Evolutionary conservation across 2,113 vertebrate species (phyloP).

Genomic region (Lophius piscatorius): DNA sequence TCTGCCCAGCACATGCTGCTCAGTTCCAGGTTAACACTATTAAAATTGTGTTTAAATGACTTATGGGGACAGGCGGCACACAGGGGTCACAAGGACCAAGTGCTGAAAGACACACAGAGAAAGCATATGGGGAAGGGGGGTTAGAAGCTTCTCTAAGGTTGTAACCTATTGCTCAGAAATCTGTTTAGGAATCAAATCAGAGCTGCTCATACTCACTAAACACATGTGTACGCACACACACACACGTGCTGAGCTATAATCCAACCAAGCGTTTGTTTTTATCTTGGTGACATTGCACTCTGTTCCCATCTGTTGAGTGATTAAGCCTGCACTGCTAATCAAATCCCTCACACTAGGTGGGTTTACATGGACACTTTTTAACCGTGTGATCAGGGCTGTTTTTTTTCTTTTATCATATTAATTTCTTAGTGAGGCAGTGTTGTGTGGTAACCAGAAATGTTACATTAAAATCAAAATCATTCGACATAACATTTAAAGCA

Average conservation of each 20-base stretch:
- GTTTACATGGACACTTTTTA: constrained; percentile 16
- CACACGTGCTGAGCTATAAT: constrained; percentile 27
- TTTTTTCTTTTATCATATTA: no score
- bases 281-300: constrained; percentile 57
- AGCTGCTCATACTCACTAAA: constrained; percentile 22
- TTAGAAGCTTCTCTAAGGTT: neutral
- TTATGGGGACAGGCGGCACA: constrained; percentile 63
- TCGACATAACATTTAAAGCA: no score
- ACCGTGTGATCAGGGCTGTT: no score
- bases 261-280: constrained; percentile 61
- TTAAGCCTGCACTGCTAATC: constrained; percentile 68
- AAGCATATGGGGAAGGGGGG: neutral
- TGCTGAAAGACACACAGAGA: constrained; percentile 31
- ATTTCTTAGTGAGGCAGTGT: no score
- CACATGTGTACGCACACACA: constrained; percentile 6
- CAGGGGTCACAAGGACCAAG: constrained; percentile 45
- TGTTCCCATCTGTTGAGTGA: constrained; percentile 66
- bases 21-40: constrained; percentile 64
- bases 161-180: constrained; percentile 20
- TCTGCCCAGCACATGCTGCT: constrained; percentile 25
- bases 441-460: no score
- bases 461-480: no score
- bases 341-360: constrained; percentile 36
- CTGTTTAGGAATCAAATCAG: constrained; percentile 27
- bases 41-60: constrained; percentile 74